Evolutionary conservation across 2,888 invertebrate species (phyloP), one percentile per base, ranked within the genome.

Genomic region (Linhomoeus sp.): DNA sequence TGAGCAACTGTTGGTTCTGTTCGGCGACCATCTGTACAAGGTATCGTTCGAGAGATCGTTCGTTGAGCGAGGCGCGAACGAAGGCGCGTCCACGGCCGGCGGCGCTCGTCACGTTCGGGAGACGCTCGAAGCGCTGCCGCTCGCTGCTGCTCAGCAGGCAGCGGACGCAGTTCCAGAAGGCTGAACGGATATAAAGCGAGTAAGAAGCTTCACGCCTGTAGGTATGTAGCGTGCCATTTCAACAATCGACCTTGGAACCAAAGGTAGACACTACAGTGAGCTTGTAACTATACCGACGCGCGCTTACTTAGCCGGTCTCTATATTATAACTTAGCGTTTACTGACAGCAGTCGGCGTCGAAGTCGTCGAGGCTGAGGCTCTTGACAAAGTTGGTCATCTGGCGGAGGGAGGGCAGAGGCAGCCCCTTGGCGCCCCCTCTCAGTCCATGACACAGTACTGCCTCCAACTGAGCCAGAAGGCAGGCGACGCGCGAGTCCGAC

Each of bases 51-150:
- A 92, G 71, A 0, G 86, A 83, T 57, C 81, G 76, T 66, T 92
- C 92, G 71, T 92, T 92, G 24, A 92, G 72, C 3, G 84, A 74
- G 20, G 86, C 79, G 53, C 90, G 73, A 26, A 92, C 74, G 77
- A 90, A 88, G 24, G 88, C 84, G 59, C 83, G 75, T 23, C 81
- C 81, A 57, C 81, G 74, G 19, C 86, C 86, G 45, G 77, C 72
- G 64, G 82, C 80, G 0, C 79, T 79, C 67, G 74, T 76, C 41
- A 81, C 74, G 55, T 74, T 71, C 52, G 72, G 71, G 50, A 83
- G 67, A 7, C 79, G 74, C 57, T 76, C 74, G 66, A 82, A 90
- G 45, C 90, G 75, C 62, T 85, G 81, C 51, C 78, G 76, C 66
- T 87, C 87, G 65, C 85, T 86, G 64, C 79, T 77, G 19, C 83